These are phyloP conservation scores for Ophion costatus DNA, from an alignment of 2,888 invertebrate genomes.

Conservation along the genomic window DNA sequence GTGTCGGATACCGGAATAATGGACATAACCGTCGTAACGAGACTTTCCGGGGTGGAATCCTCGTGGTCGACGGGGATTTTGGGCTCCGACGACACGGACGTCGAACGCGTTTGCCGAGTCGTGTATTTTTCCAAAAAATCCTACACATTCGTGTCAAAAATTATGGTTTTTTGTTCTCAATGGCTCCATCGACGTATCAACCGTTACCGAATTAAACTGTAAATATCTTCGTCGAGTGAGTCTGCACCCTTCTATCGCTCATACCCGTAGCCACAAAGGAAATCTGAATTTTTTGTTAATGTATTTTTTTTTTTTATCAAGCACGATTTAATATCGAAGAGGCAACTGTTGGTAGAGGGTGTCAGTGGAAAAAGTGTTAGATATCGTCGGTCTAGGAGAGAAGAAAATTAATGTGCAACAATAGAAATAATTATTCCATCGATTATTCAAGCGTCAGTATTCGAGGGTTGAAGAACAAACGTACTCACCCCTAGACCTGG, in stretches of 20 bases:
- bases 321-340: conserved; percentile 7
- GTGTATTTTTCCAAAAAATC: conserved; percentile 68
- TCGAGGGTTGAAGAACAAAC: not conserved
- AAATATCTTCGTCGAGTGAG: not conserved
- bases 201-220: conserved; percentile 12
- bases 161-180: conserved; percentile 16
- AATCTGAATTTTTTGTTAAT: conserved; percentile 8
- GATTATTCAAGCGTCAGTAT: not conserved
- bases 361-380: conserved; percentile 40
- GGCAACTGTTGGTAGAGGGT: not conserved
- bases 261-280: conserved; percentile 5
- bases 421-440: not conserved
- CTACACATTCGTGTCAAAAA: conserved; percentile 65
- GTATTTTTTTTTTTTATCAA: not conserved
- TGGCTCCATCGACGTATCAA: not conserved
- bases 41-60: conserved; percentile 70
- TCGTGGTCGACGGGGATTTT: conserved; percentile 67
- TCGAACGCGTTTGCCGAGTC: conserved; percentile 70
- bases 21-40: conserved; percentile 66
- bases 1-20: conserved; percentile 68
- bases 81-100: conserved; percentile 65
- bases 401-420: conserved; percentile 9
- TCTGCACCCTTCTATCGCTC: not conserved
- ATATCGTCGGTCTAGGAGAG: conserved; percentile 15
- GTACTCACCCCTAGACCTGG: conserved; percentile 58